Conservation (phyloP, 1,140 invertebrate species). For the Anadara kagoshimensis region DNA sequence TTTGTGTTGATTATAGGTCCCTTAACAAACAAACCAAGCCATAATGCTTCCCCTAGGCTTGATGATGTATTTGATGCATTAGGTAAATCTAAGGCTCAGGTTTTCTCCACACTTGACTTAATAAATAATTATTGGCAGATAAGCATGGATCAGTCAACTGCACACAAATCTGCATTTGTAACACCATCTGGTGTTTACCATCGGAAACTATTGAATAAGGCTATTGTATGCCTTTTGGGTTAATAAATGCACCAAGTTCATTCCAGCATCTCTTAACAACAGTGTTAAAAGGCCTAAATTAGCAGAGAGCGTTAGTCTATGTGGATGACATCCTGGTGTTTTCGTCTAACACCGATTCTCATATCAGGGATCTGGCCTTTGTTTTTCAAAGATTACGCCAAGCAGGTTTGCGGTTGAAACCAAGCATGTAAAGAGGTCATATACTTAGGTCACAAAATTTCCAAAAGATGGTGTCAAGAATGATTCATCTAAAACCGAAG, state of each 20-base stretch:
- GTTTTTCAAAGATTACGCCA: constrained; percentile 25
- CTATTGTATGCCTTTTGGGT: constrained; percentile 41
- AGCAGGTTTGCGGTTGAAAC: constrained; percentile 30
- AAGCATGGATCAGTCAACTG: constrained; percentile 5
- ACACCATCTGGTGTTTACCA: constrained; percentile 32
- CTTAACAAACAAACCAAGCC: constrained; percentile 45
- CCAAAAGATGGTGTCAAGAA: constrained; percentile 33
- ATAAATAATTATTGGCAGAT: constrained; percentile 6
- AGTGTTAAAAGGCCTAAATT: constrained; percentile 20
- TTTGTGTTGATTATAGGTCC: constrained; percentile 42
- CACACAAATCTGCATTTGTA: constrained; percentile 36
- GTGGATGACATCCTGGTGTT: constrained; percentile 40
- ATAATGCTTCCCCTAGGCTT: constrained; percentile 24
- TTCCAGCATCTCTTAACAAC: constrained; percentile 21
- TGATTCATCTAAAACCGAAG: constrained; percentile 31
- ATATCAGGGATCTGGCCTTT: constrained; percentile 29
- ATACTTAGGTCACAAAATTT: constrained; percentile 38
- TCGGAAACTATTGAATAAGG: too few species aligned
- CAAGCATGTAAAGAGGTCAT: constrained; percentile 25
- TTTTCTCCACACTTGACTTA: constrained; percentile 13
- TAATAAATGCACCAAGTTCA: constrained; percentile 32
- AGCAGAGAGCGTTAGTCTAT: constrained; percentile 27
- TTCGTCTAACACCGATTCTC: constrained; percentile 27
- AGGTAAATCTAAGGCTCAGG: constrained; percentile 23
- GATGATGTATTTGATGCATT: constrained; percentile 40